phyloP scores from a whole-genome alignment of 2,113 vertebrate species.

The Stomatorhinus ivindoensis region DNA sequence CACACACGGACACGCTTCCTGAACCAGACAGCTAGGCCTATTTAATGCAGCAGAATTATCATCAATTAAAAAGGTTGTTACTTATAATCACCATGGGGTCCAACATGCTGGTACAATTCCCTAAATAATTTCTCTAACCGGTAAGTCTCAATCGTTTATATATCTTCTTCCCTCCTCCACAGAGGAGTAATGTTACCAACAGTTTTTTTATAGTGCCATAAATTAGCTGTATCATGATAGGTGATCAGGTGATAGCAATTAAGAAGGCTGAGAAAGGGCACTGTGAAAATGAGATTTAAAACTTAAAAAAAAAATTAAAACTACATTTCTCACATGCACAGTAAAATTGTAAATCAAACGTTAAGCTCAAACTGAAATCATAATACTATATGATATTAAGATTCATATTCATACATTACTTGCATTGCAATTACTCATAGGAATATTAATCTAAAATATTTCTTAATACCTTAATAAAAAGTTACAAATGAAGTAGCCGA shows the following conservation, averaged over 20 bases:
- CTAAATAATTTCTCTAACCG: neutral
- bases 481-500: neutral
- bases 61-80: neutral
- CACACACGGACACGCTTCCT: conserved; percentile 13
- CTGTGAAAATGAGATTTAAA: neutral
- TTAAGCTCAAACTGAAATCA: neutral
- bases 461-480: neutral
- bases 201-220: neutral
- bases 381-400: neutral
- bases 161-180: neutral
- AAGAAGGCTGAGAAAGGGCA: neutral
- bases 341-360: neutral
- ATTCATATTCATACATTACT: neutral
- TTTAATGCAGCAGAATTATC: conserved; percentile 13
- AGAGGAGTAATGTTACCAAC: neutral
- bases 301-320: neutral
- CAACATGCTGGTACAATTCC: neutral
- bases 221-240: neutral
- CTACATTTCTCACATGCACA: neutral
- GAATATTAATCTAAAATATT: neutral
- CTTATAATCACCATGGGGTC: neutral
- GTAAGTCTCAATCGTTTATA: neutral
- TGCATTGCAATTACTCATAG: neutral
- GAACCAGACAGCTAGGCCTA: conserved; percentile 1
- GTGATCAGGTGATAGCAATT: neutral